These are phyloP conservation scores for Hippoglossus hippoglossus DNA, from an alignment of 2,797 vertebrate species.

Conservation along the genomic window DNA sequence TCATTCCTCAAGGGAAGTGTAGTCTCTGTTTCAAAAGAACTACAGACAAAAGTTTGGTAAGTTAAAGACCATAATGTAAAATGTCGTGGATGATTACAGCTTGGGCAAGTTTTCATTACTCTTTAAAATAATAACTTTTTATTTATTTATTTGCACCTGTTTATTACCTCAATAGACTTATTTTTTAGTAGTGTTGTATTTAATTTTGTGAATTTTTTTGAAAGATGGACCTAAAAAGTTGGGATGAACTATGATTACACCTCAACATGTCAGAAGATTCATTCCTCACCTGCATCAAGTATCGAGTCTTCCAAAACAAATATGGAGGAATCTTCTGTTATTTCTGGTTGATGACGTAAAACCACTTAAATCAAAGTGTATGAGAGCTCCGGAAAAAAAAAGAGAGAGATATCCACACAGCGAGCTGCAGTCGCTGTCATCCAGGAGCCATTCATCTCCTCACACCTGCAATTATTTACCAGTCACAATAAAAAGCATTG, in stretches of 20 bases:
- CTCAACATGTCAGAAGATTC: not conserved
- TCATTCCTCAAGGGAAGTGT: no score
- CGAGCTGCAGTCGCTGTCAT: constrained; percentile 16
- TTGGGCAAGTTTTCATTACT: no score
- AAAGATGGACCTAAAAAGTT: no score
- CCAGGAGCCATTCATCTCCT: constrained; percentile 31
- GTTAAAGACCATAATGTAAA: no score
- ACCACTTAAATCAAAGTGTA: not conserved
- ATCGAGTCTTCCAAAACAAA: not conserved
- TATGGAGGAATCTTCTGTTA: not conserved
- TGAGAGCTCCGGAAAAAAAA: not conserved
- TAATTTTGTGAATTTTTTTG: no score
- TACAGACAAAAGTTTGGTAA: no score
- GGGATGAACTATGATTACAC: not conserved
- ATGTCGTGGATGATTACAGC: no score
- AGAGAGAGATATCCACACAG: constrained; percentile 16
- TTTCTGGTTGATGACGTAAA: constrained; percentile 17
- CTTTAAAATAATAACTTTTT: no score
- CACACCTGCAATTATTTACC: constrained; percentile 36
- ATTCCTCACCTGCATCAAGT: not conserved
- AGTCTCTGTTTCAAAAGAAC: no score
- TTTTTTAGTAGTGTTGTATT: no score
- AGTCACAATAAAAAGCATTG: constrained; percentile 26
- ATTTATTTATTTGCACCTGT: no score
- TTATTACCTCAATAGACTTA: no score